Evolutionary conservation across 2,888 invertebrate species (phyloP), one percentile per base, ranked within the genome.

Genomic region (Tinea trinotella): DNA sequence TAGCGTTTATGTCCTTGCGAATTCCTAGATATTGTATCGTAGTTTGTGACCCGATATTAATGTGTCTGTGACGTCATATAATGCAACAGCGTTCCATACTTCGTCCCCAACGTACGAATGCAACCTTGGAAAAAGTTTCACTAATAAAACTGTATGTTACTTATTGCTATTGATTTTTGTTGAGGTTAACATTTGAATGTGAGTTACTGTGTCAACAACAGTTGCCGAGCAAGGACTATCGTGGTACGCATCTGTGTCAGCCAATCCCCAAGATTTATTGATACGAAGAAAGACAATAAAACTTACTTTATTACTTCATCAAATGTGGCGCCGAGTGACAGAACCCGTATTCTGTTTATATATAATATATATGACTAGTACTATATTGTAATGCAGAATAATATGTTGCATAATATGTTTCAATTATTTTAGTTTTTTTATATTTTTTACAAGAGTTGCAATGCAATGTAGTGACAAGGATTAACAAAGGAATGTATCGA

Each of bases 291-390:
- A 69, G 65, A 67, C 68, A 68, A 74, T 76, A 74, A 74, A 76
- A 75, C 70, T 69, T 66, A 66, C 65, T 76, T 75, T 76, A 75
- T 74, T 75, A 71, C 74, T 76, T 73, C 70, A 74, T 76, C 71
- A 73, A 75, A 68, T 63, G 59, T 63, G 63, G 63, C 63, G 67
- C 68, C 66, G 64, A 50, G 30, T 30, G 30, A 30, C 9, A 30
- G 30, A 30, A n/a, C 30, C 7, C 30, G 2, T 30, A 30, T 30
- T 4, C n/a, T 30, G 2, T 30, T 4, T 30, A 30, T 30, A 30
- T 30, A 4, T n/a, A 7, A n/a, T 30, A n/a, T 30, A 30, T 4
- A 10, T 30, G 9, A 4, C 30, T 10, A 30, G 30, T 7, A 30
- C 30, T 30, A 7, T 30, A 30, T 30, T 7, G 30, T 30, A 30